phyloP scores from a whole-genome alignment of 2,888 invertebrate genomes.

The Chloroclystis v-ata region DNA sequence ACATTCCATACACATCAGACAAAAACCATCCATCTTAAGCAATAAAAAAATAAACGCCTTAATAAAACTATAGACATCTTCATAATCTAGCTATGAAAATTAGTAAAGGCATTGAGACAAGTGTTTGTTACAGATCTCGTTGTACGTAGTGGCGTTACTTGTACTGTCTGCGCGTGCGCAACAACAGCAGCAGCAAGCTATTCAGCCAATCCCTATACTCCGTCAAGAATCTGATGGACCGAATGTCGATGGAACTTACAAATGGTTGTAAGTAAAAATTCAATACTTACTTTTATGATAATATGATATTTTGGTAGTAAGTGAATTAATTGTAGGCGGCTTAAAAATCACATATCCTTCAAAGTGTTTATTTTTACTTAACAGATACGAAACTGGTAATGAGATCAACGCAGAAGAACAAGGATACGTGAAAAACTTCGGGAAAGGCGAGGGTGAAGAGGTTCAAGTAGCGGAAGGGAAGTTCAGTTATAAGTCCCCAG shows the following conservation, averaged over 20 bases:
- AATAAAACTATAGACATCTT: too few relatives aligned
- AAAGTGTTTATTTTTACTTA: too few relatives aligned
- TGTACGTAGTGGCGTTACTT: slow-evolving; percentile 41
- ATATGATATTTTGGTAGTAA: too few relatives aligned
- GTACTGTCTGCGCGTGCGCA: slow-evolving; percentile 43
- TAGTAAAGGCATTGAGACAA: neutral
- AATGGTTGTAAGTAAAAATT: slow-evolving; percentile 73
- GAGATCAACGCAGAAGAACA: slow-evolving; percentile 81
- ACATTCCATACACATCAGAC: too few relatives aligned
- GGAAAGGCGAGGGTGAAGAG: slow-evolving; percentile 74
- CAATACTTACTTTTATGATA: too few relatives aligned
- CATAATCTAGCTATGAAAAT: neutral
- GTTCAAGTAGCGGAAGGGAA: slow-evolving; percentile 78
- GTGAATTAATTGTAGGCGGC: too few relatives aligned
- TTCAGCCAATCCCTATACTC: slow-evolving; percentile 78
- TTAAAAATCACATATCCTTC: too few relatives aligned
- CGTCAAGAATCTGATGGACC: slow-evolving; percentile 80
- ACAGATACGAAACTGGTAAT: slow-evolving; percentile 81
- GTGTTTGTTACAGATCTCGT: slow-evolving; percentile 48
- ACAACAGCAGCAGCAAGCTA: slow-evolving; percentile 29
- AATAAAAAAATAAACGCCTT: too few relatives aligned
- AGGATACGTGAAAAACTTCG: slow-evolving; percentile 79
- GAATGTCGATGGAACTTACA: slow-evolving; percentile 80
- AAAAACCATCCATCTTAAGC: too few relatives aligned
- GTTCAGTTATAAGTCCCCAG: slow-evolving; percentile 82